phyloP scores from a whole-genome alignment of 1,140 invertebrate species.

The Trichogramma pretiosum region DNA sequence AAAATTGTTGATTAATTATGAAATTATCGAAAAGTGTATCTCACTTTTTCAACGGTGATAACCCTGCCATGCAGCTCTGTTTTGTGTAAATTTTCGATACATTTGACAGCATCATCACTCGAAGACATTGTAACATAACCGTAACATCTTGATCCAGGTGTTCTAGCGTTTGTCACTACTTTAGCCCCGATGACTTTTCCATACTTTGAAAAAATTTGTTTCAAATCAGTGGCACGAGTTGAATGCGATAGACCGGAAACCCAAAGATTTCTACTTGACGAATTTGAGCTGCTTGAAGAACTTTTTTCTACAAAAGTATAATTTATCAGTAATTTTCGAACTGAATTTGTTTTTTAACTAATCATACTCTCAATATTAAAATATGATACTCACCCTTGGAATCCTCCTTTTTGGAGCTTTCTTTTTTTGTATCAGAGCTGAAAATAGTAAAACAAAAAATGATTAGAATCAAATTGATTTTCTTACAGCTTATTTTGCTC shows the following conservation, averaged over 20 bases:
- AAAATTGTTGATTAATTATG: slow-evolving; percentile 3
- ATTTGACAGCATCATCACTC: slow-evolving; percentile 77
- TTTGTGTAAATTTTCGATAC: slow-evolving; percentile 79
- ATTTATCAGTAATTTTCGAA: too few species aligned
- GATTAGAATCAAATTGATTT: slow-evolving; percentile 7
- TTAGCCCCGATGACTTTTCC: slow-evolving; percentile 93
- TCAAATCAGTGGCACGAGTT: slow-evolving; percentile 85
- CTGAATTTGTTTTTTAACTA: too few species aligned
- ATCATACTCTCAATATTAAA: too few species aligned
- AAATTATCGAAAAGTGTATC: slow-evolving; percentile 3
- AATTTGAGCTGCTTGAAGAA: slow-evolving; percentile 34
- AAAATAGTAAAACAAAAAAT: slow-evolving; percentile 25
- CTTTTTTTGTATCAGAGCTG: slow-evolving; percentile 35
- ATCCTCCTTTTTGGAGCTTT: slow-evolving; percentile 40
- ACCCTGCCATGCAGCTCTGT: slow-evolving; percentile 88
- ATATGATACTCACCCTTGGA: too few species aligned
- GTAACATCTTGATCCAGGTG: slow-evolving; percentile 84
- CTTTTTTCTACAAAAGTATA: slow-evolving; percentile 40
- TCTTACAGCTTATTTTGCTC: not conserved
- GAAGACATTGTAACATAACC: slow-evolving; percentile 91
- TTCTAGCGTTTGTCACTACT: slow-evolving; percentile 89
- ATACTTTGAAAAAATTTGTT: slow-evolving; percentile 81
- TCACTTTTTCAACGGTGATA: slow-evolving; percentile 84
- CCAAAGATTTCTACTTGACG: slow-evolving; percentile 73
- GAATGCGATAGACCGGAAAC: slow-evolving; percentile 82